phyloP scores from a whole-genome alignment of 1,140 invertebrate species.

The Panulirus ornatus region DNA sequence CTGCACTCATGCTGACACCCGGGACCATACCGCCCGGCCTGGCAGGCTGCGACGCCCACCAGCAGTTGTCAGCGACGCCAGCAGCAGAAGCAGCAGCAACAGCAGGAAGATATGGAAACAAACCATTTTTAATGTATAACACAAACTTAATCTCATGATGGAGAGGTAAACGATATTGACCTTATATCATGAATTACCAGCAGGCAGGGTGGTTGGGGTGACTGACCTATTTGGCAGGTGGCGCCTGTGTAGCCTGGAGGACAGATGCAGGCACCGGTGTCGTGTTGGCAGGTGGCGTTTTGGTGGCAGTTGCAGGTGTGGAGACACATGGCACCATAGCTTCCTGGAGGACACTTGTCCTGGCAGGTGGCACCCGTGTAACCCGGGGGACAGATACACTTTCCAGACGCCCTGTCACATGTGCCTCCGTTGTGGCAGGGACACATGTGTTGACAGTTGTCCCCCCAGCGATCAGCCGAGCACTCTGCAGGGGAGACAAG shows the following conservation, averaged over 20 bases:
- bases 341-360: slow-evolving; percentile 86
- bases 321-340: slow-evolving; percentile 89
- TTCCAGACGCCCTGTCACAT: slow-evolving; percentile 87
- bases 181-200: no score
- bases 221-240: slow-evolving; percentile 81
- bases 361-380: slow-evolving; percentile 90
- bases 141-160: no score
- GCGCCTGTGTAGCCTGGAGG: slow-evolving; percentile 88
- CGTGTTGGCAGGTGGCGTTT: slow-evolving; percentile 76
- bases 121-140: no score
- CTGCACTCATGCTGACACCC: slow-evolving; percentile 89
- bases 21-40: slow-evolving; percentile 80
- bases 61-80: no score
- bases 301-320: slow-evolving; percentile 91
- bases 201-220: no score
- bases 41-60: no score
- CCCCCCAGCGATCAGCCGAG: slow-evolving; percentile 84
- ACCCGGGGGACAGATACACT: slow-evolving; percentile 89
- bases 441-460: slow-evolving; percentile 86
- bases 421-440: slow-evolving; percentile 85
- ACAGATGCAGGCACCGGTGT: slow-evolving; percentile 82
- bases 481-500: slow-evolving; percentile 83
- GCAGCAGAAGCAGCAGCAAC: no score
- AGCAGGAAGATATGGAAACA: no score
- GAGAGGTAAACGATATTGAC: no score